Conservation (phyloP, 1,140 invertebrate species). For the Microplitis mediator region DNA sequence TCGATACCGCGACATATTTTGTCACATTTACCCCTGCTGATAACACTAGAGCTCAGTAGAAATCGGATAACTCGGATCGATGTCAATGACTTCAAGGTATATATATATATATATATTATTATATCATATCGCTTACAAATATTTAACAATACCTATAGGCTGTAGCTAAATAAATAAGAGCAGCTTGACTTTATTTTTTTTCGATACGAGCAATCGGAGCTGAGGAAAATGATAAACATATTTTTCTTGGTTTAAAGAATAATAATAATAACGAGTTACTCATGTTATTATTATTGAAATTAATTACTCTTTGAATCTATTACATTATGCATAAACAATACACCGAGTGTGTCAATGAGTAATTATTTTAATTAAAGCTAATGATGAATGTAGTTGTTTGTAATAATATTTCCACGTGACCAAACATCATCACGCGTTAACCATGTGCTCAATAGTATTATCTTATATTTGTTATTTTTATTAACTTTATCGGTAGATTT, state of each 20-base stretch:
- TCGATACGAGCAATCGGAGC: neutral
- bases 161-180: too few relatives aligned
- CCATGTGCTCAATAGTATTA: neutral
- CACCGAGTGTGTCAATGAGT: neutral
- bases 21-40: constrained; percentile 72
- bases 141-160: neutral
- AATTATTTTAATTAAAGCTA: too few relatives aligned
- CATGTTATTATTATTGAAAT: too few relatives aligned
- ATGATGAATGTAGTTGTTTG: constrained; percentile 27
- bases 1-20: constrained; percentile 74
- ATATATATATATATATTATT: constrained; percentile 1
- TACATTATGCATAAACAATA: neutral
- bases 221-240: too few relatives aligned
- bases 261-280: too few relatives aligned
- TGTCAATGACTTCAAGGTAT: constrained; percentile 69
- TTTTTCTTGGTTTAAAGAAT: too few relatives aligned
- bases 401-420: constrained; percentile 33
- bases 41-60: constrained; percentile 75
- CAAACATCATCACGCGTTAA: constrained; percentile 31
- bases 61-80: constrained; percentile 70
- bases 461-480: neutral
- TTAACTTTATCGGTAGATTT: neutral
- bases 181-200: neutral
- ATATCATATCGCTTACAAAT: neutral
- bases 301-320: too few relatives aligned